Conservation (phyloP, 2,113 vertebrate species). For the Paedocypris sp. region DNA sequence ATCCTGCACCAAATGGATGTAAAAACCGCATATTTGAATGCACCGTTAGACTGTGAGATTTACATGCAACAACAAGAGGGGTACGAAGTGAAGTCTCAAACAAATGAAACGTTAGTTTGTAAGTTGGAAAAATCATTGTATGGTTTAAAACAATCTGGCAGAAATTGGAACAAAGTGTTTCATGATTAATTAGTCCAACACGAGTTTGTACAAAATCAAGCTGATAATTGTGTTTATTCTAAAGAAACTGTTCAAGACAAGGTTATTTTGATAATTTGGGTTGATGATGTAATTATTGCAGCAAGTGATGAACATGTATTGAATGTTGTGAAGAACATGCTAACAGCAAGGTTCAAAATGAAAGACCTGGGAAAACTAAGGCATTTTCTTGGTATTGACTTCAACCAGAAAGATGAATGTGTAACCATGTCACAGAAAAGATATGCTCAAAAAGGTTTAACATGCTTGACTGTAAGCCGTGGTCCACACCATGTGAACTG, state of each 20-base stretch:
- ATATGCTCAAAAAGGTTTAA: neutral
- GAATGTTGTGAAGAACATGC: conserved; percentile 3
- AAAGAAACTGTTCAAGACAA: conserved; percentile 13
- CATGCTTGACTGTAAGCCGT: neutral
- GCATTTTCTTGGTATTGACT: neutral
- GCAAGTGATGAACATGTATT: neutral
- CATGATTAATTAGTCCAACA: conserved; percentile 19
- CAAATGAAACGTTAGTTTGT: conserved; percentile 9
- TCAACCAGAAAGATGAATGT: neutral
- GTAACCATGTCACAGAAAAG: neutral
- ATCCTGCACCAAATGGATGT: conserved; percentile 13
- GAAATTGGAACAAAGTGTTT: conserved; percentile 33
- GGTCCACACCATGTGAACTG: neutral
- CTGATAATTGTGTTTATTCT: conserved; percentile 13
- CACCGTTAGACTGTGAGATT: conserved; percentile 4
- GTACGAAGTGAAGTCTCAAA: neutral
- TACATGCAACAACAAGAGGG: neutral
- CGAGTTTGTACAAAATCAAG: conserved; percentile 8
- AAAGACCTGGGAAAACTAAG: conserved; percentile 26
- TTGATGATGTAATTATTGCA: conserved; percentile 24
- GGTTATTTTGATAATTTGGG: conserved; percentile 12
- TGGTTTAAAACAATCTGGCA: conserved; percentile 25
- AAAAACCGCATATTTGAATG: conserved; percentile 10
- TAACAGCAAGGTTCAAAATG: conserved; percentile 16
- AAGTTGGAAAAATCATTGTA: conserved; percentile 19